These are phyloP conservation scores for Anarrhichthys ocellatus DNA, from an alignment of 2,113 vertebrate genomes.

Conservation along the genomic window DNA sequence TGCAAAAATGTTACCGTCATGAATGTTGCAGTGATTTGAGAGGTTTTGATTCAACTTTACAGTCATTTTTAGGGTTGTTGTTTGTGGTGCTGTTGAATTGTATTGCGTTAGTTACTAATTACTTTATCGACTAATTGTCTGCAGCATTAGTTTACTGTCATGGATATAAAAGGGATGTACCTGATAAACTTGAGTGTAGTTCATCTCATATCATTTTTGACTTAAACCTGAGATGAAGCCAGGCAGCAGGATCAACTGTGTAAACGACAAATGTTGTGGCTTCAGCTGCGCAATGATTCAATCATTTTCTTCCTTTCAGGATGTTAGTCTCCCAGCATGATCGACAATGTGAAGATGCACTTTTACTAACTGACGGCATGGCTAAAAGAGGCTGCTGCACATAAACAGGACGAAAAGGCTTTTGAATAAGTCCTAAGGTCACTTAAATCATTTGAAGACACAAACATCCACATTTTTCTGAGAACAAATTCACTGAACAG, in stretches of 20 bases:
- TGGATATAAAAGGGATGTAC: background rate
- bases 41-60: background rate
- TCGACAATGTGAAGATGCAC: constrained; percentile 77
- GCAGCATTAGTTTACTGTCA: background rate
- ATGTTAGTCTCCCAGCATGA: constrained; percentile 82
- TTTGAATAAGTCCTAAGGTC: background rate
- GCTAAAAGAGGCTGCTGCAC: constrained; percentile 80
- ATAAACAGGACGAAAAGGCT: constrained; percentile 23
- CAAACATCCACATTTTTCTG: background rate
- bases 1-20: background rate
- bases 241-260: background rate
- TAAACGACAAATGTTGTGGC: background rate
- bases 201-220: background rate
- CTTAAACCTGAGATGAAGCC: too few relatives aligned
- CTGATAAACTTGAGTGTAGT: background rate
- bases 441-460: background rate
- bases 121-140: background rate
- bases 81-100: background rate
- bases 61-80: background rate
- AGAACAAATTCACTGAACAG: constrained; percentile 25
- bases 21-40: background rate
- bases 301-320: constrained; percentile 67
- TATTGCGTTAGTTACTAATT: background rate
- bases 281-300: background rate
- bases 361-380: constrained; percentile 73